Percentiles rank a stretch among this genome's conserved stretches.
Evolutionary conservation across 1,140 invertebrate species (phyloP).

Genomic region (Augochlora pura): DNA sequence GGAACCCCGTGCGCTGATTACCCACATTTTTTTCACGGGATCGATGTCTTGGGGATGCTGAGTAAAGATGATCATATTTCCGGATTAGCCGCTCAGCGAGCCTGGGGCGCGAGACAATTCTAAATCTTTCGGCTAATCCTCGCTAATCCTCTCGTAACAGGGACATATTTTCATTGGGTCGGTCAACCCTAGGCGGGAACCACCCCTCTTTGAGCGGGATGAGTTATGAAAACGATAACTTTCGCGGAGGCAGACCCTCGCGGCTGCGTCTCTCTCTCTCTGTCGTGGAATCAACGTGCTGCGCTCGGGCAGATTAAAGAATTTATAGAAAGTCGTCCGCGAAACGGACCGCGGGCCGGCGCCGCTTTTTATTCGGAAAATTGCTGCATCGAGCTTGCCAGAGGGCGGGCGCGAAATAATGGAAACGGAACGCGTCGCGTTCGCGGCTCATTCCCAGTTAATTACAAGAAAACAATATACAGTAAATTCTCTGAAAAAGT

Average conservation of each 20-base stretch:
- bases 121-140: slow-evolving; percentile 75
- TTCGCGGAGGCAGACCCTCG: slow-evolving; percentile 40
- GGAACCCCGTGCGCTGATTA: background rate
- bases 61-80: slow-evolving; percentile 63
- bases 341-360: background rate
- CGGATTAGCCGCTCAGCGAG: slow-evolving; percentile 73
- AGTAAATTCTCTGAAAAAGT: no score
- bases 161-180: slow-evolving; percentile 72
- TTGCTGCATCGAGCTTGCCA: no score
- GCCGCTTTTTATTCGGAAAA: no score
- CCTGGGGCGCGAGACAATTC: slow-evolving; percentile 60
- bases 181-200: slow-evolving; percentile 31
- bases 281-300: slow-evolving; percentile 31
- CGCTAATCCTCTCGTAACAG: slow-evolving; percentile 75
- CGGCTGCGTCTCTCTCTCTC: background rate
- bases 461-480: no score
- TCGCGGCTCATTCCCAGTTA: no score
- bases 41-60: slow-evolving; percentile 2
- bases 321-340: slow-evolving; percentile 63
- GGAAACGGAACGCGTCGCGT: no score
- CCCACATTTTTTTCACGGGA: background rate
- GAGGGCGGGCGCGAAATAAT: no score
- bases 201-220: slow-evolving; percentile 62
- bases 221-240: slow-evolving; percentile 75
- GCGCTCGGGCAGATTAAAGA: slow-evolving; percentile 57